Percentiles rank a stretch among this genome's conserved stretches.
phyloP scores from a whole-genome alignment of 2,113 vertebrate species.

The Cyphotilapia sp. region DNA sequence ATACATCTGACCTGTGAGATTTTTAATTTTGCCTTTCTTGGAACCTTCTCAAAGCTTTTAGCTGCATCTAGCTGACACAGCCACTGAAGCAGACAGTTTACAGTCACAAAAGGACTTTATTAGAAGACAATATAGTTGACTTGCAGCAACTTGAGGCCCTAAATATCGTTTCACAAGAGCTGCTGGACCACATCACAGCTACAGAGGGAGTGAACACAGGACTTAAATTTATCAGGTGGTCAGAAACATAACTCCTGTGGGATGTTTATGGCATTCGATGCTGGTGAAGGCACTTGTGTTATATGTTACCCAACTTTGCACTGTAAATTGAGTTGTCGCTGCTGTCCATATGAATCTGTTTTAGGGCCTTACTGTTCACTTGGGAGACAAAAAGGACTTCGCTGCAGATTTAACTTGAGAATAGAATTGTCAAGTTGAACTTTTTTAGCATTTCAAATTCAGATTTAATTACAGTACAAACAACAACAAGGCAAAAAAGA shows the following conservation, averaged over 20 bases:
- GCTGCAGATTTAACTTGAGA: not conserved
- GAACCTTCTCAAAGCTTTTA: not conserved
- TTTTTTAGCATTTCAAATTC: not conserved
- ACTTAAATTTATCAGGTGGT: not conserved
- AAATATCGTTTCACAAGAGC: not conserved
- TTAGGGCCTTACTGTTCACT: not conserved
- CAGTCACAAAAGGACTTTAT: not conserved
- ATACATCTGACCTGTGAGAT: not conserved
- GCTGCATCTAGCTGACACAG: not conserved
- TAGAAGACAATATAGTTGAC: not conserved
- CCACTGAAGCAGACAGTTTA: not conserved
- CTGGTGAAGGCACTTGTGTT: not conserved
- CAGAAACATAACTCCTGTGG: not conserved
- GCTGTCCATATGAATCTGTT: not conserved
- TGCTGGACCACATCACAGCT: not conserved
- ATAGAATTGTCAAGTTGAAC: not conserved
- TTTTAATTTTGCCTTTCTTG: not conserved
- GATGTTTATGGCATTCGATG: not conserved
- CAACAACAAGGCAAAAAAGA: not conserved
- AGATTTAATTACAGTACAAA: not conserved
- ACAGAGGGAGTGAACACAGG: not conserved
- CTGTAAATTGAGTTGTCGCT: not conserved
- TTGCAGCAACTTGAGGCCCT: not conserved
- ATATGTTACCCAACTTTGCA: not conserved
- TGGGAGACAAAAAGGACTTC: not conserved